Evolutionary conservation across 2,797 vertebrate species (phyloP), one percentile per base, ranked within the genome.

Genomic region (Diplodus puntazzo): DNA sequence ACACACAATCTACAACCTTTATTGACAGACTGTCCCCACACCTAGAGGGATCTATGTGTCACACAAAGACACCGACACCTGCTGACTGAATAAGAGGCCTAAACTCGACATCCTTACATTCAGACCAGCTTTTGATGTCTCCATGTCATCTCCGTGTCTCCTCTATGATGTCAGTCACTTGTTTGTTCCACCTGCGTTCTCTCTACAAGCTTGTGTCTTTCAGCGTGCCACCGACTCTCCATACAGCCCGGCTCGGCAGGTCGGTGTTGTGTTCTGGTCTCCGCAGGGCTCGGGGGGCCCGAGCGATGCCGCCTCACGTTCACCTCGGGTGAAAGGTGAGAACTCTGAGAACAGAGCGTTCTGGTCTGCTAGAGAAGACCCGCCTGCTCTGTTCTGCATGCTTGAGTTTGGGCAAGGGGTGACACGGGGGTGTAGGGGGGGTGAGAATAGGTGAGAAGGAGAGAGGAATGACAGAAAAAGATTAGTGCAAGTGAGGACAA

Each of bases 331-430:
- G 94, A 94, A 95, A 95, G 93, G 94, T 94, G 94, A 95, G 93
- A 93, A 94, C 91, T 92, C 94, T 94, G 93, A 94, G 94, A 95
- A 94, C 92, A 61, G 87, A 87, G 89, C 59, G 90, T 94, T 95
- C 91, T 89, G 92, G 92, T 94, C 93, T 91, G 92, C 84, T 89
- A 43, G 85, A 90, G 87, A 87, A 75, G 90, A 92, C 90, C 90
- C 87, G 90, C 86, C 63, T 88, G 88, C 91, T 92, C 92, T 84
- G 92, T 94, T 93, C 91, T 93, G 92, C 92, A 90, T 93, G 93
- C 93, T 93, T 94, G 93, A 94, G 81, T 91, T 87, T 91, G 87
- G 87, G 89, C 54, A 81, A 88, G 81, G 72, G 84, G 81, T 86
- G 80, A 79, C 73, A 70, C 42, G 11, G 74, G 74, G 62, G 72